phyloP scores from a whole-genome alignment of 2,113 vertebrate species.

The Hippocampus guttulatus region DNA sequence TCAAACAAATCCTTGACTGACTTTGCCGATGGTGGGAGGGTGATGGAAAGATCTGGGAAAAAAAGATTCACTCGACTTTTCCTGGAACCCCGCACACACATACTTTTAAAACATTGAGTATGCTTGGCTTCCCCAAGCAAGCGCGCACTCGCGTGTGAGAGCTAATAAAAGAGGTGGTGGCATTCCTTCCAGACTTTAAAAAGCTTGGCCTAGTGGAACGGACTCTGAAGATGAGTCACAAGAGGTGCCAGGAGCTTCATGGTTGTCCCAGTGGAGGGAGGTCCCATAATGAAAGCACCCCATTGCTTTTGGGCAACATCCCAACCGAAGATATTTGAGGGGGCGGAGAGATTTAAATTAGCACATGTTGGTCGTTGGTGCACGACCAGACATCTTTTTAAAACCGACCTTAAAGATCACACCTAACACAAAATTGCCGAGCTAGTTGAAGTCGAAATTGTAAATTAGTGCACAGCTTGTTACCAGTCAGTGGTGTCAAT shows the following conservation, averaged over 20 bases:
- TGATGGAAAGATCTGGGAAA: not conserved
- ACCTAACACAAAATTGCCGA: too few relatives aligned
- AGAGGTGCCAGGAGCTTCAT: not conserved
- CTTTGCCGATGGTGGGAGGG: too few relatives aligned
- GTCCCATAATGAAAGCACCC: not conserved
- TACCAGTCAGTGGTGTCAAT: not conserved
- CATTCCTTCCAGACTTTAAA: conserved; percentile 8
- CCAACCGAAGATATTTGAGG: not conserved
- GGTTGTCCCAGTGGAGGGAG: not conserved
- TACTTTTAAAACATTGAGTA: not conserved
- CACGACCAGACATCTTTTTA: not conserved
- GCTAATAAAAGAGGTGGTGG: conserved; percentile 7
- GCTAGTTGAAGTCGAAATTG: not conserved
- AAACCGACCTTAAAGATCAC: not conserved
- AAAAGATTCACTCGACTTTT: not conserved
- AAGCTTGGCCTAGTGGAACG: not conserved
- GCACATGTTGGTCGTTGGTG: too few relatives aligned
- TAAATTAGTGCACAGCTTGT: not conserved
- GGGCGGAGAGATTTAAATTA: not conserved
- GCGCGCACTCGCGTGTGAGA: not conserved
- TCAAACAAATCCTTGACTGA: not conserved
- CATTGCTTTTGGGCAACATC: not conserved
- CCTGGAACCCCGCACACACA: not conserved
- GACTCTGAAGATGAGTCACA: conserved; percentile 1
- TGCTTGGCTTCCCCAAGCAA: not conserved